Percentiles rank a stretch among this genome's conserved stretches.
These are phyloP conservation scores for Thryonomys swinderianus DNA, from an alignment of 2,113 vertebrate genomes.

Conservation along the genomic window DNA sequence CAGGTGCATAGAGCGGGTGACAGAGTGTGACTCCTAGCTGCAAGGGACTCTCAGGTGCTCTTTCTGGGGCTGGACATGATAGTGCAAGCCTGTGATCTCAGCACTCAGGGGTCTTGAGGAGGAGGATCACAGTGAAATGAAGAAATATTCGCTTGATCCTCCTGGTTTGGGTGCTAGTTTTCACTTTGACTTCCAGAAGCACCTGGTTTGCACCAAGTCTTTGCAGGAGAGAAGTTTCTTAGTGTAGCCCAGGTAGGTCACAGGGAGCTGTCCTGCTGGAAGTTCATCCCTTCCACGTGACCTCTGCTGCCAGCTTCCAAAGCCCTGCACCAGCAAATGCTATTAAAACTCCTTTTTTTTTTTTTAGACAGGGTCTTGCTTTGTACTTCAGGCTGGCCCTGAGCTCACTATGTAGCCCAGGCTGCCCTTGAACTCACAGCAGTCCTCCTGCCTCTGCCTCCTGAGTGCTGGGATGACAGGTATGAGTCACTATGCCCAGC, in stretches of 20 bases:
- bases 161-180: not conserved
- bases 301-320: not conserved
- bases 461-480: too few relatives aligned
- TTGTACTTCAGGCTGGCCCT: too few relatives aligned
- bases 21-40: not conserved
- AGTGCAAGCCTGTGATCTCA: not conserved
- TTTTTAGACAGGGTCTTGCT: too few relatives aligned
- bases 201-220: not conserved
- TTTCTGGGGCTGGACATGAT: not conserved
- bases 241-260: not conserved
- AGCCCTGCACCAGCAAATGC: not conserved
- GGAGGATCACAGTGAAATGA: not conserved
- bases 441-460: too few relatives aligned
- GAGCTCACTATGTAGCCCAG: too few relatives aligned
- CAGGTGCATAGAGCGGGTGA: not conserved
- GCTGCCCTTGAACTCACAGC: too few relatives aligned
- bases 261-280: not conserved
- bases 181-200: slow-evolving; percentile 9
- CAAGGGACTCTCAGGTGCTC: not conserved
- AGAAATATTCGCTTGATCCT: not conserved
- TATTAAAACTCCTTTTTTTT: not conserved
- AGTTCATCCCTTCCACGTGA: not conserved
- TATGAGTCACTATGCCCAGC: too few relatives aligned
- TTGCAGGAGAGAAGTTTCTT: not conserved
- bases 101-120: not conserved